A percentile compares a stretch with the other conserved stretches of the same genome.
phyloP scores from a whole-genome alignment of 2,888 invertebrate genomes.

The Mesodorylaimus sp. region DNA sequence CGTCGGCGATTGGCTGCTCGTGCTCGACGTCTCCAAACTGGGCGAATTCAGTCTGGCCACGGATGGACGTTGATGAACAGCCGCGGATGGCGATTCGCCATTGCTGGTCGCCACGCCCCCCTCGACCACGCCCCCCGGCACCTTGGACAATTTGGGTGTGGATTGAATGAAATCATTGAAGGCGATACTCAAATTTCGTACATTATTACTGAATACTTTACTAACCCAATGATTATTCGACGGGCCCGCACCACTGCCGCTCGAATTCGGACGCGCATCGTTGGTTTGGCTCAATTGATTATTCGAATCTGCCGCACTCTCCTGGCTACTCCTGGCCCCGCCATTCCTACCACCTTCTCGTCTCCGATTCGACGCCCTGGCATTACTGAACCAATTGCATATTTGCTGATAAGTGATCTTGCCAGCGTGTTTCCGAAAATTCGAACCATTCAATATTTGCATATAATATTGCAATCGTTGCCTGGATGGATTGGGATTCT shows the following conservation, averaged over 20 bases:
- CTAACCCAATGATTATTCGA: background rate
- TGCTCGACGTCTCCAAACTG: no score
- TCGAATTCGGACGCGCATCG: background rate
- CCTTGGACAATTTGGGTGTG: no score
- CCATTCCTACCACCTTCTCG: background rate
- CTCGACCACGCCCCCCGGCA: no score
- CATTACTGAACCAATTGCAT: constrained; percentile 63
- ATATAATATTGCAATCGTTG: constrained; percentile 92
- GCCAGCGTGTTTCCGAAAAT: constrained; percentile 49
- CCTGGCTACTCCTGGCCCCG: background rate
- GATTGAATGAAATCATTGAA: constrained; percentile 7
- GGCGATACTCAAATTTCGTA: background rate
- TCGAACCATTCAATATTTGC: constrained; percentile 70
- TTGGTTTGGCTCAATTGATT: background rate
- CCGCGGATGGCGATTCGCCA: no score
- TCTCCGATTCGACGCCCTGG: constrained; percentile 48
- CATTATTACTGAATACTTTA: constrained; percentile 7
- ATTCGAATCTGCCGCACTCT: background rate
- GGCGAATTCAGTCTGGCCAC: no score
- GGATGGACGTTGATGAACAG: no score
- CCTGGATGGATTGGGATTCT: constrained; percentile 87
- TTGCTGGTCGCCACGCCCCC: no score
- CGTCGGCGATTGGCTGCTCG: no score
- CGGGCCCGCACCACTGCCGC: background rate
- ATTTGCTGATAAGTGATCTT: constrained; percentile 20